Base-by-base conservation (phyloP, 2,113 vertebrate species). In the Seriola rivoliana region DNA sequence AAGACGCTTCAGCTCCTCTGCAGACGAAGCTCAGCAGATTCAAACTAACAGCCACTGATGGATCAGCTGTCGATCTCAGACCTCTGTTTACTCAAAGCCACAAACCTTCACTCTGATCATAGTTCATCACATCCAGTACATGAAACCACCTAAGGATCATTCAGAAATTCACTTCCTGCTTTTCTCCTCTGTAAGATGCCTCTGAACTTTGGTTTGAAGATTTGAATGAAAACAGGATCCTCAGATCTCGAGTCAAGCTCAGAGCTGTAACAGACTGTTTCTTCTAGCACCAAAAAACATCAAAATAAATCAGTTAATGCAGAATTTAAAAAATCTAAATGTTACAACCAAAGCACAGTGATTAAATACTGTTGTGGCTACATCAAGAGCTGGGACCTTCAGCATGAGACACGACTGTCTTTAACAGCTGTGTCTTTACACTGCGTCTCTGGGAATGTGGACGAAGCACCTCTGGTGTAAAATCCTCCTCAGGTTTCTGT, bases 201-300 rank as follows among this genome's bases (percentile, higher is more conserved):
- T 2, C 19, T 11, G 4, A 34, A 25, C 36, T 55, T 34, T 11
- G 42, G 40, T 82, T 77, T 71, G 36, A 75, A 72, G 75, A 77
- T 80, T 66, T 79, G 77, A 84, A 58, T 23, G 13, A 80, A 80
- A 81, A 71, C 58, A 54, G 16, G 34, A 69, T 81, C 73, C n/a
- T 36, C 11, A 1, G 69, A 29, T 40, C n/a, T 62, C 21, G 40
- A 59, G 8, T 78, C 25, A 29, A 73, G 13, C 55, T 66, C 76
- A 70, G 9, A 38, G 52, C 48, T 14, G 4, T 3, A 55, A 84
- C 32, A n/a, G 11, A 17, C 7, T 23, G 14, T 72, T 11, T 50
- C 42, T 29, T 80, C 74, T 71, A 87, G 89, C 85, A 91, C 82
- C 87, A 78, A 75, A 65, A 57, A 38, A 82, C 84, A 67, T 68